Evolutionary conservation across 2,113 vertebrate genomes (phyloP), one percentile per base, ranked within the genome.

Genomic region (Emydura subglobosa): DNA sequence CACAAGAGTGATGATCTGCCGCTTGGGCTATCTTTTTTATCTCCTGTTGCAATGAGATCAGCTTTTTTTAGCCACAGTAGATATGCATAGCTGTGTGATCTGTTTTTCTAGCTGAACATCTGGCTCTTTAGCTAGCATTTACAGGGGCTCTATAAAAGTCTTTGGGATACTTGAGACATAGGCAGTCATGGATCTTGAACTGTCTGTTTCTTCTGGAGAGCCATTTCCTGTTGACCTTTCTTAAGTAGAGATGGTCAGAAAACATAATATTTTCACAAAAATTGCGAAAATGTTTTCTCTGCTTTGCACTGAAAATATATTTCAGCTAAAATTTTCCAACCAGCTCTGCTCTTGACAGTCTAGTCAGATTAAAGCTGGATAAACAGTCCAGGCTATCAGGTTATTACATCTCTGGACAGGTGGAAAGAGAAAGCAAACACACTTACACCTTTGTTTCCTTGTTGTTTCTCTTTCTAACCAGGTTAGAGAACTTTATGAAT

Each of bases 291-390:
- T 96, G 96, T 97, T 97, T 97, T 93, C 87, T 97, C 94, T 92
- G 96, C 95, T 97, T 82, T 96, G 95, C 93, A 86, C 96, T 97
- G 65, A 72, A 72, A 72, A 10, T 72, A 72, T 72, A 39, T 96
- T 97, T 97, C 97, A 96, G 89, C 96, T 97, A 96, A 97, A 94
- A 95, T 97, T 97, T 97, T 96, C 96, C 96, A 96, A 42, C 81
- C 89, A 0, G 89, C 95, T 94, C 96, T 96, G 97, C 95, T 95
- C 39, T 21, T 72, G n/a, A 72, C 95, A 95, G 91, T 79, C 87
- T 1, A 94, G 94, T 93, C 94, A 95, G 94, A 95, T 96, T 92
- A 86, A 92, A 96, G 94, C 94, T 88, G 61, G 39, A 92, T 84
- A 88, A 91, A 96, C 95, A 87, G 97, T 92, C 21, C 85, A 94